Evolutionary conservation across 2,797 vertebrate genomes (phyloP).

Genomic region (Sardinella longiceps): DNA sequence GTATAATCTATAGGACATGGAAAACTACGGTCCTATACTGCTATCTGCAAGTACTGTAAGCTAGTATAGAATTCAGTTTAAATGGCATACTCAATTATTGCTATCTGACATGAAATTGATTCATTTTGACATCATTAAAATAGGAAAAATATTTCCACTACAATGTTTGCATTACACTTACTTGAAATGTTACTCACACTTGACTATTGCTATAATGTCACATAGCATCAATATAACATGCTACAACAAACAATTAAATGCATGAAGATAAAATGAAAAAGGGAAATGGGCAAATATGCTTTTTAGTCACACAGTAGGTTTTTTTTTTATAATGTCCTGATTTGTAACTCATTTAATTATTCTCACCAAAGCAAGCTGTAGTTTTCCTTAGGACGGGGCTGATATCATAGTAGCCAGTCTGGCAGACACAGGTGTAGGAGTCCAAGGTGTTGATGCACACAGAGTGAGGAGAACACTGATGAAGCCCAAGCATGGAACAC

Average conservation of each 20-base stretch:
- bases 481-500: slow-evolving; percentile 46
- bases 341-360: neutral
- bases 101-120: neutral
- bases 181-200: too few relatives aligned
- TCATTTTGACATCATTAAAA: too few relatives aligned
- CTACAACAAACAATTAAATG: neutral
- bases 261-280: neutral
- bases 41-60: neutral
- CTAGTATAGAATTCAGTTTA: neutral
- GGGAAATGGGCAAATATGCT: neutral
- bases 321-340: too few relatives aligned
- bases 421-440: slow-evolving; percentile 67
- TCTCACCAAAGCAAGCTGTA: slow-evolving; percentile 65
- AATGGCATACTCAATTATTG: neutral
- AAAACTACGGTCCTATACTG: neutral
- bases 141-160: too few relatives aligned
- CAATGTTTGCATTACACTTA: too few relatives aligned
- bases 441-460: slow-evolving; percentile 70
- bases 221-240: neutral
- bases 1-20: neutral
- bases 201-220: too few relatives aligned
- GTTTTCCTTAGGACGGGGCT: slow-evolving; percentile 38
- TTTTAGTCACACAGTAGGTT: too few relatives aligned
- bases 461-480: slow-evolving; percentile 60
- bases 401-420: slow-evolving; percentile 64